Evolutionary conservation across 2,797 vertebrate genomes (phyloP), one percentile per base, ranked within the genome.

Genomic region (Hypotaenidia okinawae): DNA sequence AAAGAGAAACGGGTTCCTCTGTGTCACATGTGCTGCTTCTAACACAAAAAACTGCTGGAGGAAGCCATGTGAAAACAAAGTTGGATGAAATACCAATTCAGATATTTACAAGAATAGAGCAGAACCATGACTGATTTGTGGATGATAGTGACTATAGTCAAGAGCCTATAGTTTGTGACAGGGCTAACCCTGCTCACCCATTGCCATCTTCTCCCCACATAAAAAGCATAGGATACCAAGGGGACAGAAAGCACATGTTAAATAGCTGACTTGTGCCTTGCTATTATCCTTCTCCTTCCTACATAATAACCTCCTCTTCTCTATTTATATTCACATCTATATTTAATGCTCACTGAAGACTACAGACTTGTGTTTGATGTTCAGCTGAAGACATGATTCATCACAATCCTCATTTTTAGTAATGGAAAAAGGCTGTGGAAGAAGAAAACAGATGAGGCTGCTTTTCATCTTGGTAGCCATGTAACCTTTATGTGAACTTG

Each of bases 401-500:
- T 94, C 95, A 97, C 95, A 97, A 96, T 87, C 52, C 23, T 93
- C 89, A 87, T 91, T 93, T 90, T 93, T 79, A 59, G 89, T 81
- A 91, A 93, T 87, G 81, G 85, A 88, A 96, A 92, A 96, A 93
- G 74, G 67, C 87, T 87, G 70, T 80, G 51, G 70, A 73, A 89
- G 43, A 74, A 49, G 74, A 94, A 79, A 69, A 13, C 67, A 84
- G 81, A 73, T 78, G 93, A 94, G 82, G 77, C 85, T 4, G 23
- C 78, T 95, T 96, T 91, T 96, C 61, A 93, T 96, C 97, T 96
- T 86, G 39, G 95, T 94, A 92, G 81, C 87, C 91, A 88, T 59
- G 58, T 89, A 97, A 97, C 90, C 96, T 93, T 69, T 96, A 81
- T 22, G 49, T 95, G 94, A 96, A 96, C 91, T 95, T 93, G 95